phyloP scores from a whole-genome alignment of 1,140 invertebrate species.

The Ridgeia piscesae region DNA sequence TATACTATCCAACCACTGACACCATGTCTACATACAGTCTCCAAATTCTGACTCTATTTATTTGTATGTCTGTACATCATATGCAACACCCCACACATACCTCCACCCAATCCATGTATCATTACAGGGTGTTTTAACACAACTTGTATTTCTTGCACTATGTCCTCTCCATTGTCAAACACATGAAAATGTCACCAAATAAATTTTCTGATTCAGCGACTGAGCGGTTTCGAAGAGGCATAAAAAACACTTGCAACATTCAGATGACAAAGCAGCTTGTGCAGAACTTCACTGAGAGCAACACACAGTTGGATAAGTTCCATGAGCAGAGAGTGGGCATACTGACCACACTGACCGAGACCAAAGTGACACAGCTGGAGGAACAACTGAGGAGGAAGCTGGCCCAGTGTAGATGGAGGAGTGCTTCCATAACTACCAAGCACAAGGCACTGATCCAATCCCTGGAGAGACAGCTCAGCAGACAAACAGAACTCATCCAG shows the following conservation, averaged over 20 bases:
- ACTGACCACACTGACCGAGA: not conserved
- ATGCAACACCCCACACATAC: too few species aligned
- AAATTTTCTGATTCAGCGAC: not conserved
- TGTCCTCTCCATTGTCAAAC: not conserved
- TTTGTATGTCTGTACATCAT: too few species aligned
- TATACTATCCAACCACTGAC: not conserved
- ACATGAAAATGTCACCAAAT: not conserved
- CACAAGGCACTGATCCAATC: too few species aligned
- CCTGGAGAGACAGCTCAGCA: too few species aligned
- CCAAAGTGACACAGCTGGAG: not conserved
- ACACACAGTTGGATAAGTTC: not conserved
- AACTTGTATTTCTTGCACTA: not conserved
- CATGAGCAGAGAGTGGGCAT: not conserved
- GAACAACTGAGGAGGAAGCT: not conserved
- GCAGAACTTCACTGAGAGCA: not conserved
- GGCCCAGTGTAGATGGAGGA: not conserved
- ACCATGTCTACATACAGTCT: not conserved
- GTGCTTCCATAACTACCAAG: not conserved
- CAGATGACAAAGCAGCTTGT: not conserved
- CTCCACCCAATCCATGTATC: too few species aligned
- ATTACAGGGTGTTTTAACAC: too few species aligned
- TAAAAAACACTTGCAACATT: not conserved
- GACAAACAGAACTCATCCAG: not conserved
- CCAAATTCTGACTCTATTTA: too few species aligned
- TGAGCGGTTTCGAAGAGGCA: not conserved